Evolutionary conservation across 1,140 invertebrate genomes (phyloP), one percentile per base, ranked within the genome.

Genomic region (Gonioctena quinquepunctata): DNA sequence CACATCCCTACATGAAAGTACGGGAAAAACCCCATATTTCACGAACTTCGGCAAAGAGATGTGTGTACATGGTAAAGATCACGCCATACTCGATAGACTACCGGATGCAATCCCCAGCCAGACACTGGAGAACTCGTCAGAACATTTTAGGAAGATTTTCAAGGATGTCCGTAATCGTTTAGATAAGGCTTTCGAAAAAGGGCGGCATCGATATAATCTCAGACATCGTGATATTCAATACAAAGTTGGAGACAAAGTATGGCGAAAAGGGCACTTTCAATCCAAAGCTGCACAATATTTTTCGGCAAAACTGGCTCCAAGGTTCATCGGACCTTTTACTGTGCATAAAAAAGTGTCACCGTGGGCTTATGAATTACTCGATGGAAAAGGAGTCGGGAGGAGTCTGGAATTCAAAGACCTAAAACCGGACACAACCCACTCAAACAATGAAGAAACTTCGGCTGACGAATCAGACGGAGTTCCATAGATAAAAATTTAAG

Each of bases 1-100:
- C 27, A 78, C 81, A 0, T 73, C 76, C 2, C 63, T 65, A 1
- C 75, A 81, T 68, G 78, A 81, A 49, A 70, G 70, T 1, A 82
- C 81, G 0, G 70, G 73, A 33, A 71, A 62, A 21, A 77, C 79
- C 1, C 80, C 81, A 3, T 69, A 69, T 54, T 73, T 71, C 27
- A 6, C 69, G 8, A 63, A 42, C 23, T 76, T 76, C 62, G 71
- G 71, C 25, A 11, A 28, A 11, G 19, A 63, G 13, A 49, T 5
- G 16, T 48, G 11, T 63, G 0, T 63, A 11, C n/a, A 25, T 5
- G 57, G 57, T 8, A 61, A 61, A 26, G 16, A 1, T 22, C 16
- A 42, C 23, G 8, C n/a, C n/a, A 11, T 33, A 5, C 7, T 48
- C 16, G 4, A 33, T 28, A 48, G 19, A 1, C 21, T 23, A 7